phyloP scores from a whole-genome alignment of 2,888 invertebrate genomes.

The Eueremaeus valkanovi region DNA sequence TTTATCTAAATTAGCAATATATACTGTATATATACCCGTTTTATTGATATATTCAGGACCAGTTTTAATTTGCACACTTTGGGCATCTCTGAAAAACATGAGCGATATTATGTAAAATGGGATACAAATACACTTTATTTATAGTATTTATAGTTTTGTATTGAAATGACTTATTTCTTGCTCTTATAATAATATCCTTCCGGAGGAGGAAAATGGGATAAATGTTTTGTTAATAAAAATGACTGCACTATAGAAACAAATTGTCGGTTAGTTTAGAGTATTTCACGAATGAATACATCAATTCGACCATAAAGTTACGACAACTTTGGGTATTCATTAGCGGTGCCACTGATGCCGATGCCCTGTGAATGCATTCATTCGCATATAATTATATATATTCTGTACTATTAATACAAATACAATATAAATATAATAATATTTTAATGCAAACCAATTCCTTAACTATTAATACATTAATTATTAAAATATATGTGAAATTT shows the following conservation, averaged over 20 bases:
- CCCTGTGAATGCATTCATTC: not conserved
- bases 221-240: conserved; percentile 2
- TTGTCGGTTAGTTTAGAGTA: not conserved
- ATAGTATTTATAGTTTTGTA: not conserved
- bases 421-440: not conserved
- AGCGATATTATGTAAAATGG: too few species aligned
- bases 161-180: not conserved
- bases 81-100: too few species aligned
- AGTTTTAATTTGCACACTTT: too few species aligned
- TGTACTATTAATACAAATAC: not conserved
- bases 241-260: not conserved
- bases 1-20: too few species aligned
- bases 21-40: too few species aligned
- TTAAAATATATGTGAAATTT: not conserved
- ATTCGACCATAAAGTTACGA: not conserved
- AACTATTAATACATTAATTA: not conserved
- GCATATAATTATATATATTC: too few species aligned
- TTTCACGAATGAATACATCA: not conserved
- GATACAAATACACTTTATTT: too few species aligned
- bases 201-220: conserved; percentile 9
- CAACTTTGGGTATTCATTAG: not conserved
- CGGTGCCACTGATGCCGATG: conserved; percentile 2
- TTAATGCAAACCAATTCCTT: not conserved
- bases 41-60: too few species aligned
- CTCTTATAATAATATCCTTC: not conserved